A percentile compares a stretch with the other conserved stretches of the same genome.
Evolutionary conservation across 2,113 vertebrate species (phyloP).

Genomic region (Raja brachyura): DNA sequence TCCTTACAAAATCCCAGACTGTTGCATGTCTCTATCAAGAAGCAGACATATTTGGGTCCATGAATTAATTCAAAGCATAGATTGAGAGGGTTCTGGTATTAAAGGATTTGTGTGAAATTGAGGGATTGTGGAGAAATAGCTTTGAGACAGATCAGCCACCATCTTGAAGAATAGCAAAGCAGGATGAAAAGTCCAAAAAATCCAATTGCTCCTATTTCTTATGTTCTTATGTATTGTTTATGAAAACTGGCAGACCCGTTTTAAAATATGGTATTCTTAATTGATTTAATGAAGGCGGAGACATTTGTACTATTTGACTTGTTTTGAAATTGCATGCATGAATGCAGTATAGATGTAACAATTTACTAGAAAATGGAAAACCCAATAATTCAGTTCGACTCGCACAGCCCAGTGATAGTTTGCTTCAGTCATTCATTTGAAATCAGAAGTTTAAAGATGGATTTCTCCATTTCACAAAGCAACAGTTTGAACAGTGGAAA

Average conservation of each 20-base stretch:
- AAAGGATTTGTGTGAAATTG: no score
- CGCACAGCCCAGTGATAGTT: background rate
- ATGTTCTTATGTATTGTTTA: background rate
- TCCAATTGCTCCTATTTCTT: no score
- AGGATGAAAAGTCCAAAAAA: no score
- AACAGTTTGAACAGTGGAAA: background rate
- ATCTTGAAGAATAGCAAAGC: no score
- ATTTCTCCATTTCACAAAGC: background rate
- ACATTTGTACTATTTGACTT: background rate
- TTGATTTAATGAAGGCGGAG: background rate
- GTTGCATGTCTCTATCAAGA: no score
- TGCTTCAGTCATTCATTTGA: background rate
- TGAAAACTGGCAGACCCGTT: background rate
- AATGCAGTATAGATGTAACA: background rate
- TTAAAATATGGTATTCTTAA: background rate
- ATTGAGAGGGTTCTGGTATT: no score
- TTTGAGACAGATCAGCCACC: no score
- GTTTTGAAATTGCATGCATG: background rate
- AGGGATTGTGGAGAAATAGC: no score
- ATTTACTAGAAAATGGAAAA: background rate
- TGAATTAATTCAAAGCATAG: no score
- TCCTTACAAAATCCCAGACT: no score
- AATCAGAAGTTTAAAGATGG: background rate
- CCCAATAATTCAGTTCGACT: background rate
- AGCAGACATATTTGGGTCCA: no score